phyloP scores from a whole-genome alignment of 2,888 invertebrate species.

The Synanthedon formicaeformis region DNA sequence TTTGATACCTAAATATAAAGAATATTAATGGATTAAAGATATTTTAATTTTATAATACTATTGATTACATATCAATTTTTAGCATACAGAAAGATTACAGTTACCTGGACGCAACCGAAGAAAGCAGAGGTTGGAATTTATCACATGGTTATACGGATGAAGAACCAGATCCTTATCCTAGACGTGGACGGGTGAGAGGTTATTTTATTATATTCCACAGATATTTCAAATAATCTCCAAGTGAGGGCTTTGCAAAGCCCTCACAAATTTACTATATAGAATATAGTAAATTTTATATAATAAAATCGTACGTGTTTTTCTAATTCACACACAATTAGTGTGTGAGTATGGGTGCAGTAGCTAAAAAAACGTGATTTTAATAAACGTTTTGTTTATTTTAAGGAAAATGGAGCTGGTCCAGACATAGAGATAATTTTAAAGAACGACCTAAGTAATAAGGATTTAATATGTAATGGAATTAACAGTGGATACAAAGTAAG shows the following conservation, averaged over 20 bases:
- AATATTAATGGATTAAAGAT: too few species aligned
- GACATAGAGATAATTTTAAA: conserved; percentile 1
- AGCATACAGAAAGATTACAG: conserved; percentile 19
- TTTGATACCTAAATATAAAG: too few species aligned
- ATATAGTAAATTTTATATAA: too few species aligned
- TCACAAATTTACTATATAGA: too few species aligned
- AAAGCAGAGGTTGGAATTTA: conserved; percentile 17
- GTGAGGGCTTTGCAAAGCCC: background rate
- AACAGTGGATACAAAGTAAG: conserved; percentile 4
- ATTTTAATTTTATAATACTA: too few species aligned
- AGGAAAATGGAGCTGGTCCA: conserved; percentile 3
- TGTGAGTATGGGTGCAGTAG: too few species aligned
- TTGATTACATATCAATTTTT: background rate
- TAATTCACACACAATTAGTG: too few species aligned
- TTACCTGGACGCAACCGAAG: conserved; percentile 12
- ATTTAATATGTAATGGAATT: background rate
- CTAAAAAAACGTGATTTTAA: background rate
- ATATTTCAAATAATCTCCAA: too few species aligned
- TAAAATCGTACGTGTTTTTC: too few species aligned
- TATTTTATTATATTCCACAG: background rate
- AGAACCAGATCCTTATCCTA: conserved; percentile 16
- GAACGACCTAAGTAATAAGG: background rate
- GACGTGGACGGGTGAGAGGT: conserved; percentile 22
- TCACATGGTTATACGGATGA: conserved; percentile 16
- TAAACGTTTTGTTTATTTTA: background rate